phyloP scores from a whole-genome alignment of 2,113 vertebrate species.

The Myotis lucifugus region DNA sequence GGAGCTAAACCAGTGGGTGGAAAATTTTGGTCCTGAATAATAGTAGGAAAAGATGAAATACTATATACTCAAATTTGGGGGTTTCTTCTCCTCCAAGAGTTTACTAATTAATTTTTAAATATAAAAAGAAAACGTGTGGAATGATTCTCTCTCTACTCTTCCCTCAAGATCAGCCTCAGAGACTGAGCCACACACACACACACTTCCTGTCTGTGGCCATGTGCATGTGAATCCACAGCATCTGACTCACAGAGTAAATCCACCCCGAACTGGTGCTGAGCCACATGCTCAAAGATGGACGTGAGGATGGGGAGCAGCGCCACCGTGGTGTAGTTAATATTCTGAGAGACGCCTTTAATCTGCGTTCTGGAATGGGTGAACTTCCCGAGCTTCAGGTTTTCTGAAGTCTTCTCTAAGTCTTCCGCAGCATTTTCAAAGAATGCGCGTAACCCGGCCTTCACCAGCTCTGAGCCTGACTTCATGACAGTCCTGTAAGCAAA shows the following conservation, averaged over 20 bases:
- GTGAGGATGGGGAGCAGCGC: conserved; percentile 97
- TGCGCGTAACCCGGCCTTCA: conserved; percentile 92
- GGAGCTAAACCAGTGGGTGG: not conserved
- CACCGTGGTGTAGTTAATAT: conserved; percentile 98
- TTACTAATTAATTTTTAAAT: not conserved
- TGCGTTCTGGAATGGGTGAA: conserved; percentile 98
- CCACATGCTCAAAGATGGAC: conserved; percentile 97
- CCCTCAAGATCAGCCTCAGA: not conserved
- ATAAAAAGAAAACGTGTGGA: not conserved
- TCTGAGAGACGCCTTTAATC: conserved; percentile 98
- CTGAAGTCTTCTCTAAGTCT: conserved; percentile 96
- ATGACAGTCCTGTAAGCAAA: conserved; percentile 93
- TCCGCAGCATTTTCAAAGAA: conserved; percentile 99
- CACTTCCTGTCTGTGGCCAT: not conserved
- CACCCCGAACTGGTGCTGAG: conserved; percentile 95
- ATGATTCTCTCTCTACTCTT: not conserved
- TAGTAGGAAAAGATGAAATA: not conserved
- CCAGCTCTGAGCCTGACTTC: conserved; percentile 97
- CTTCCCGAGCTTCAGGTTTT: conserved; percentile 98
- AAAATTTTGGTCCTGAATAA: not conserved
- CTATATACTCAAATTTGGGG: conserved; percentile 1
- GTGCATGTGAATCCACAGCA: not conserved
- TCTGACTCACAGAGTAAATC: conserved; percentile 94
- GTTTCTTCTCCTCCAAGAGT: not conserved
- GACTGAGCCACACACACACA: not conserved